Conservation (phyloP, 2,797 vertebrate species). For the Pangasius krempfi region DNA sequence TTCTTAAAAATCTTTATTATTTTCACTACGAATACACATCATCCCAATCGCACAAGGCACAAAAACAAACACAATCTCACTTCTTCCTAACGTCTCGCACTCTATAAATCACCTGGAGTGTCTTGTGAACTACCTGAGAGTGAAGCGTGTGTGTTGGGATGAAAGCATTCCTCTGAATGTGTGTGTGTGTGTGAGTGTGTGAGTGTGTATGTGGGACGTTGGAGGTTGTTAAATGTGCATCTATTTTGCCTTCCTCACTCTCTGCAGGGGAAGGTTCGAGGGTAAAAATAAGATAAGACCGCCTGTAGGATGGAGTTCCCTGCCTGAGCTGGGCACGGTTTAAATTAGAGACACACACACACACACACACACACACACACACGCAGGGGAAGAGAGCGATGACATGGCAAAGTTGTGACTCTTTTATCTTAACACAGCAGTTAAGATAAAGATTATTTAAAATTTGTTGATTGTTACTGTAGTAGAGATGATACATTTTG, state of each 20-base stretch:
- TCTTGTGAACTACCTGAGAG: not conserved
- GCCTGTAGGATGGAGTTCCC: slow-evolving; percentile 66
- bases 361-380: slow-evolving; percentile 18
- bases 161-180: slow-evolving; percentile 21
- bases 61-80: not conserved
- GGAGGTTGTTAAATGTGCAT: not conserved
- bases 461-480: not conserved
- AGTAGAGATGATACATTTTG: not conserved
- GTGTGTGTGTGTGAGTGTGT: not conserved
- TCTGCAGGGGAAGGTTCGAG: slow-evolving; percentile 70
- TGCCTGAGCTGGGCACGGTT: slow-evolving; percentile 68
- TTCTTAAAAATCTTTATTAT: not conserved
- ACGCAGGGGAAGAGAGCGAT: slow-evolving; percentile 28
- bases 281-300: slow-evolving; percentile 81
- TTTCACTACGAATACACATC: not conserved
- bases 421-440: slow-evolving; percentile 20
- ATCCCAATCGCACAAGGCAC: not conserved
- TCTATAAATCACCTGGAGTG: slow-evolving; percentile 1
- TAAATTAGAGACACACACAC: slow-evolving; percentile 68
- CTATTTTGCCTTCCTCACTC: slow-evolving; percentile 39
- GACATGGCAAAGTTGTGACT: slow-evolving; percentile 62
- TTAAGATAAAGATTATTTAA: not conserved
- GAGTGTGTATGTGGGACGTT: not conserved
- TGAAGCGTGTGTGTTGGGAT: slow-evolving; percentile 35
- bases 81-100: not conserved